A percentile compares a stretch with the other conserved stretches of the same genome.
Evolutionary conservation across 2,888 invertebrate species (phyloP).

Genomic region (Ferdinandea cuprea): DNA sequence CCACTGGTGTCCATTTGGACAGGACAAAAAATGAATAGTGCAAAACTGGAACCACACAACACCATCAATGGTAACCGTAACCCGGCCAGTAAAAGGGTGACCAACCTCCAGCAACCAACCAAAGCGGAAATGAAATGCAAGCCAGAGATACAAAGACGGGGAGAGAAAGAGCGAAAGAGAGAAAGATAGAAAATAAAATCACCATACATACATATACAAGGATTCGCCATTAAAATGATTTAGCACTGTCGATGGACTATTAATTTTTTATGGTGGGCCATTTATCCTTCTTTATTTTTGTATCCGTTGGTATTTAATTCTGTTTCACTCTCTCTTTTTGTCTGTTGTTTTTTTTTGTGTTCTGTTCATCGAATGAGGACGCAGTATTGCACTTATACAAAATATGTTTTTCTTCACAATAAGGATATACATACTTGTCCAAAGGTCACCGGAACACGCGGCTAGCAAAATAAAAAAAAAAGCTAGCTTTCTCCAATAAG

Average conservation of each 20-base stretch:
- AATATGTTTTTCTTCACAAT: slow-evolving; percentile 59
- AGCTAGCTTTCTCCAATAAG: slow-evolving; percentile 27
- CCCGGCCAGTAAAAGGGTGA: slow-evolving; percentile 45
- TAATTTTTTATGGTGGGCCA: slow-evolving; percentile 76
- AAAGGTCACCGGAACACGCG: slow-evolving; percentile 49
- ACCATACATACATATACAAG: slow-evolving; percentile 67
- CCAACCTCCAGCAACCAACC: slow-evolving; percentile 26
- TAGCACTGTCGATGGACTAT: slow-evolving; percentile 77
- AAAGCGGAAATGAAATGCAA: slow-evolving; percentile 44
- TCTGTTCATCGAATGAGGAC: slow-evolving; percentile 35
- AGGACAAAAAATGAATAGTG: neutral
- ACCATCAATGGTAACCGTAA: slow-evolving; percentile 56
- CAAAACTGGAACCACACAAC: slow-evolving; percentile 47
- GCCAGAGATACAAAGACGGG: too few relatives aligned
- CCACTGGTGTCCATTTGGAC: neutral
- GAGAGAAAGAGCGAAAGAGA: neutral
- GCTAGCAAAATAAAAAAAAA: slow-evolving; percentile 10
- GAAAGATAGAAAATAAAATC: slow-evolving; percentile 33
- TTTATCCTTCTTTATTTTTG: slow-evolving; percentile 75
- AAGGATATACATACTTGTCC: slow-evolving; percentile 18
- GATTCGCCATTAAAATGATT: slow-evolving; percentile 77
- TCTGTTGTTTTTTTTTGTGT: slow-evolving; percentile 20
- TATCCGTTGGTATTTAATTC: slow-evolving; percentile 71
- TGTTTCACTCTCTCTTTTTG: slow-evolving; percentile 13
- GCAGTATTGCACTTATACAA: slow-evolving; percentile 52